These are phyloP conservation scores for Eupithecia exiguata DNA, from an alignment of 2,888 invertebrate species.

Conservation along the genomic window DNA sequence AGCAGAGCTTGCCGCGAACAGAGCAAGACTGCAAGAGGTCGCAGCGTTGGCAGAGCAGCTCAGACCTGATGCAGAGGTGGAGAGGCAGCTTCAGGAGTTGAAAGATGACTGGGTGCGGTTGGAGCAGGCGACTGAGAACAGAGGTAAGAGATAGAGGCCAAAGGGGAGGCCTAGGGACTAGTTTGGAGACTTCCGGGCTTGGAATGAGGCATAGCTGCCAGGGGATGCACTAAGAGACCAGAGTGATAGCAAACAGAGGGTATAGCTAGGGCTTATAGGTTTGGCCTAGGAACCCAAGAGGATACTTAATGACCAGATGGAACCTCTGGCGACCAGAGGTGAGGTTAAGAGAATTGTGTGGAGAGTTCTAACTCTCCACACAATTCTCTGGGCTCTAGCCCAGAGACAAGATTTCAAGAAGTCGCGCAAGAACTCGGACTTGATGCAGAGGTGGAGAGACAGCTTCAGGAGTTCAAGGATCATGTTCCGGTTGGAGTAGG, in stretches of 20 bases:
- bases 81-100: conserved; percentile 88
- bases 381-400: too few species aligned
- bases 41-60: conserved; percentile 90
- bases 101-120: conserved; percentile 90
- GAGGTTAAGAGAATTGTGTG: too few species aligned
- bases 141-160: conserved; percentile 58
- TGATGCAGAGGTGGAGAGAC: conserved; percentile 87
- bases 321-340: too few species aligned
- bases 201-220: too few species aligned
- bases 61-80: conserved; percentile 86
- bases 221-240: too few species aligned
- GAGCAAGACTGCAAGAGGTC: conserved; percentile 92
- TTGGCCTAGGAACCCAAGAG: too few species aligned
- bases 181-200: too few species aligned
- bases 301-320: too few species aligned
- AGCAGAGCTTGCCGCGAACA: conserved; percentile 94
- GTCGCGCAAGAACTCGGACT: conserved; percentile 93
- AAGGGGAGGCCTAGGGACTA: neutral
- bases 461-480: conserved; percentile 87
- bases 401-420: conserved; percentile 88
- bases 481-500: conserved; percentile 89
- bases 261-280: too few species aligned
- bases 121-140: conserved; percentile 86
- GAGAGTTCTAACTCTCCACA: too few species aligned
- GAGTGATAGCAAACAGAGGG: too few species aligned